Conservation (phyloP, 2,797 vertebrate genomes). For the Channallabes apus region DNA sequence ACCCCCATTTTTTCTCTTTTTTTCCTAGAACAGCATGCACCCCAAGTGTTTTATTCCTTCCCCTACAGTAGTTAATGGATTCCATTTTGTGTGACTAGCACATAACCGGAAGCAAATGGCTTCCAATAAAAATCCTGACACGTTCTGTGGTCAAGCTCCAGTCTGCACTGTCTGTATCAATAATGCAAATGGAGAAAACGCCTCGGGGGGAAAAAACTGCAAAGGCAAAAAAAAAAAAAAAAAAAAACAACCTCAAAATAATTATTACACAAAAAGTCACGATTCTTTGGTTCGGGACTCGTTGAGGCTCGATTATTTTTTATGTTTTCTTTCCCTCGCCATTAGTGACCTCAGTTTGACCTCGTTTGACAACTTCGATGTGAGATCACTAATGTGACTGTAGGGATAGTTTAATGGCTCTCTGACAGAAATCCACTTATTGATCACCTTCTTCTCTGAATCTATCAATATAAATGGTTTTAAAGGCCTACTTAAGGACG, state of each 20-base stretch:
- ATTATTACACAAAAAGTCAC: background rate
- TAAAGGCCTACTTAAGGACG: slow-evolving; percentile 74
- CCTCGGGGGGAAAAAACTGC: background rate
- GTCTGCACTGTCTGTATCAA: background rate
- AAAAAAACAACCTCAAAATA: background rate
- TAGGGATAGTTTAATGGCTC: slow-evolving; percentile 56
- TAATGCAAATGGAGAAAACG: slow-evolving; percentile 1
- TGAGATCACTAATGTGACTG: slow-evolving; percentile 42
- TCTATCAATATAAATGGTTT: slow-evolving; percentile 72
- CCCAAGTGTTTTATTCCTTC: background rate
- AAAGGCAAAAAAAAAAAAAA: background rate
- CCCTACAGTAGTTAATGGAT: background rate
- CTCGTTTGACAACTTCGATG: background rate
- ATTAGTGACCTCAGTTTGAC: slow-evolving; percentile 23
- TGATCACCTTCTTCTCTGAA: slow-evolving; percentile 74
- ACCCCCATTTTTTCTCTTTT: background rate
- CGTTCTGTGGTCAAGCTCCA: background rate
- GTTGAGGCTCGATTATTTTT: background rate
- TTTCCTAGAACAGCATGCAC: background rate
- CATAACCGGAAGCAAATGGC: background rate
- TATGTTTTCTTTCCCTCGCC: background rate
- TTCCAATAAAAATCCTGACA: slow-evolving; percentile 9
- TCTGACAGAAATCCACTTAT: slow-evolving; percentile 64
- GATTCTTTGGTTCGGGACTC: background rate
- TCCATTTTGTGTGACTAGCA: background rate